Conservation (phyloP, 2,888 invertebrate species). For the Drosophila crucigera region DNA sequence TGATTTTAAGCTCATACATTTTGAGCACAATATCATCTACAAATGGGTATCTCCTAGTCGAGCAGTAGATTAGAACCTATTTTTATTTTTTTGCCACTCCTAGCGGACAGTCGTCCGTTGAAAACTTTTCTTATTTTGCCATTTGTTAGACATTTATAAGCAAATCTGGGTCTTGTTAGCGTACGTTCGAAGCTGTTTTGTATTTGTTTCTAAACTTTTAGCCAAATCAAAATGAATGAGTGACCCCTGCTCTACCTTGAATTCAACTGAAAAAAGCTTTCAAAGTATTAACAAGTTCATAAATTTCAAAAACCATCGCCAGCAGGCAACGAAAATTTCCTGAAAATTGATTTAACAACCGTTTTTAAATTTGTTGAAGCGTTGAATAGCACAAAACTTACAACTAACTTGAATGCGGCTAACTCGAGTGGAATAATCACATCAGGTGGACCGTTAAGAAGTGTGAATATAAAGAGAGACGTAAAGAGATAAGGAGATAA, state of each 20-base stretch:
- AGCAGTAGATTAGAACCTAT: background rate
- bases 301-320: slow-evolving; percentile 38
- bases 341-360: slow-evolving; percentile 46
- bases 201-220: slow-evolving; percentile 56
- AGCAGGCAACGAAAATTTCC: slow-evolving; percentile 16
- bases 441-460: background rate
- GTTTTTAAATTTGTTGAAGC: slow-evolving; percentile 34
- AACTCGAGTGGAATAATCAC: slow-evolving; percentile 36
- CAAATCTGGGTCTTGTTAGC: slow-evolving; percentile 65
- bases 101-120: slow-evolving; percentile 26
- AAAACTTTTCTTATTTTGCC: slow-evolving; percentile 61
- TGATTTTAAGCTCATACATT: background rate
- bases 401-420: slow-evolving; percentile 11
- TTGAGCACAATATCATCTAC: background rate
- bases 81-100: slow-evolving; percentile 25
- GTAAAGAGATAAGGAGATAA: background rate
- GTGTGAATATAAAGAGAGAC: slow-evolving; percentile 3
- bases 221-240: slow-evolving; percentile 61
- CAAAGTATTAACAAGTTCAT: slow-evolving; percentile 71
- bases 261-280: slow-evolving; percentile 64
- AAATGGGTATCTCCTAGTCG: background rate
- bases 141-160: slow-evolving; percentile 76
- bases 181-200: slow-evolving; percentile 40
- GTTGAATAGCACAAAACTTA: slow-evolving; percentile 10
- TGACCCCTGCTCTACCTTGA: slow-evolving; percentile 23